Conservation (phyloP, 1,140 invertebrate species). For the Heliconius eleuchia region DNA sequence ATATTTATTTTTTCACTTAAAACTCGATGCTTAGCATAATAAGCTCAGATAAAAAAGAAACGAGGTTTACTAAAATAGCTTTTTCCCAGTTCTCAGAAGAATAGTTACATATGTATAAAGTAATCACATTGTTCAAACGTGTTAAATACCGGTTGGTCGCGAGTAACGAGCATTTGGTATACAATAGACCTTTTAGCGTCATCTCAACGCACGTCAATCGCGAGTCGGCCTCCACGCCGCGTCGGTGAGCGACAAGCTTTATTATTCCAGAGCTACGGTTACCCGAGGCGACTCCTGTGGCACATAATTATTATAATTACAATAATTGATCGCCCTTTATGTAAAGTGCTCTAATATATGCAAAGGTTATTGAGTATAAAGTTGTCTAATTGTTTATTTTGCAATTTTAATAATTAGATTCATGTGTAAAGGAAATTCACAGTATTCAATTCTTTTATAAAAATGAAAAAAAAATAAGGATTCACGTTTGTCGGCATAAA, state of each 20-base stretch:
- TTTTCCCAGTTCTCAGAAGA: neutral
- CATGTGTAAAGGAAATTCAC: neutral
- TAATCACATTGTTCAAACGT: conserved; percentile 75
- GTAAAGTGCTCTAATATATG: conserved; percentile 26
- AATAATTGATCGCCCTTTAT: conserved; percentile 33
- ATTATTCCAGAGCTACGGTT: conserved; percentile 47
- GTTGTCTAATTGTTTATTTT: conserved; percentile 23
- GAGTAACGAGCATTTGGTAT: conserved; percentile 77
- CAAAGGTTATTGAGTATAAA: conserved; percentile 28
- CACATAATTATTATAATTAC: conserved; percentile 49
- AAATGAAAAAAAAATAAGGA: neutral
- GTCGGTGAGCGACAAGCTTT: conserved; percentile 58
- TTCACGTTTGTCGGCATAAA: no score
- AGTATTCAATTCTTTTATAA: neutral
- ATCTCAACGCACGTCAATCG: conserved; percentile 75
- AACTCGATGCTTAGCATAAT: neutral
- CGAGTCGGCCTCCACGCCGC: conserved; percentile 47
- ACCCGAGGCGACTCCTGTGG: conserved; percentile 39
- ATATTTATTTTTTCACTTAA: neutral
- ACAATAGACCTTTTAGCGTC: conserved; percentile 81
- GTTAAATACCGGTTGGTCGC: conserved; percentile 75
- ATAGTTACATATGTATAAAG: conserved; percentile 58
- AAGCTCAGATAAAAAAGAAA: conserved; percentile 44
- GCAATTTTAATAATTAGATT: conserved; percentile 10
- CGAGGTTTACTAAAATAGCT: conserved; percentile 1